phyloP scores from a whole-genome alignment of 2,113 vertebrate genomes.

The Gyps fulvus region DNA sequence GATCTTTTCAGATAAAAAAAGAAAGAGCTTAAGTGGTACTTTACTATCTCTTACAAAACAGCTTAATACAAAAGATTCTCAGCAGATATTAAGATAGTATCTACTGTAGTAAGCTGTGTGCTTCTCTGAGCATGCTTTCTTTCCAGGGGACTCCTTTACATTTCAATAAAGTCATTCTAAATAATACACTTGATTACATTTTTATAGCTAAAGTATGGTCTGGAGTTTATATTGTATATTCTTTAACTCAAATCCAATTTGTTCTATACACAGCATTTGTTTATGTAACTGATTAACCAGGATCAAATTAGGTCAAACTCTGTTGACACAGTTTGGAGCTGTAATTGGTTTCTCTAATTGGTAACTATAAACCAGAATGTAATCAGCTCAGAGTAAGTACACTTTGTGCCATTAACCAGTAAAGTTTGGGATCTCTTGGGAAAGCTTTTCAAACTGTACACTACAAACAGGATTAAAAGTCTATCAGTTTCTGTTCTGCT shows the following conservation, averaged over 20 bases:
- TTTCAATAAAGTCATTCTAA: background rate
- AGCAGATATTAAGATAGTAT: background rate
- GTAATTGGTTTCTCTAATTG: conserved; percentile 58
- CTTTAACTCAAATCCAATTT: conserved; percentile 3
- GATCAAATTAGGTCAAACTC: conserved; percentile 37
- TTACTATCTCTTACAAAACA: background rate
- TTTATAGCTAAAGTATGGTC: background rate
- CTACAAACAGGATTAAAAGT: conserved; percentile 14
- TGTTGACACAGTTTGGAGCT: conserved; percentile 26
- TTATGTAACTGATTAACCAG: conserved; percentile 19
- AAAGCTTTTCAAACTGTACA: background rate
- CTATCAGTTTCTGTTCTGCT: background rate
- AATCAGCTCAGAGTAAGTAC: conserved; percentile 2
- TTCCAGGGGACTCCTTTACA: background rate
- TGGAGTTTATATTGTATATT: background rate
- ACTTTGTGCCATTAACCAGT: background rate
- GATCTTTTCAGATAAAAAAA: background rate
- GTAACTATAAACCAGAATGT: conserved; percentile 10
- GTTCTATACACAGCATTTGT: conserved; percentile 26
- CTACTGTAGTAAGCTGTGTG: background rate
- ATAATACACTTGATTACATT: background rate
- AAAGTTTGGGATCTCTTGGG: background rate
- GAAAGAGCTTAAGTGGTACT: background rate
- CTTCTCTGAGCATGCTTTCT: background rate
- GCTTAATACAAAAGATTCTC: background rate